Evolutionary conservation across 2,113 vertebrate species (phyloP), one percentile per base, ranked within the genome.

Genomic region (Paramisgurnus dabryanus): DNA sequence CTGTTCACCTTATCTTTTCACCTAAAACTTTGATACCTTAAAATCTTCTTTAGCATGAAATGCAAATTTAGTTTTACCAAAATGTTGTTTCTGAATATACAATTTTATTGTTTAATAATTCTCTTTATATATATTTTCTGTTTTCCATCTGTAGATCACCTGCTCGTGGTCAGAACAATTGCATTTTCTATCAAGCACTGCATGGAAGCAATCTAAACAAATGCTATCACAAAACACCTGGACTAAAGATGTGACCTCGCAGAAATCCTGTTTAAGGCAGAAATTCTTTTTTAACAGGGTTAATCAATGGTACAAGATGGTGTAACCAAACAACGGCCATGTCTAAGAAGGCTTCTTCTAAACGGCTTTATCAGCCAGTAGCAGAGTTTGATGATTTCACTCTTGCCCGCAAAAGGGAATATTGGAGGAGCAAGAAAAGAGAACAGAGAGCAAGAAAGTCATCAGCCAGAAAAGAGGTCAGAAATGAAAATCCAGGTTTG

Each of bases 391-490:
- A 94, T 13, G 88, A 93, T 7, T 88, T 84, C 82, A 90, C 90
- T 0, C 88, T 93, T 0, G 90, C 89, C n/a, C 89, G 89, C 45
- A 94, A 93, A 83, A 90, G 93, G 77, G 91, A 93, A 75, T 94
- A 94, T 83, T 94, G 93, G 92, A 90, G 91, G 71, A 93, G 79
- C 65, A 93, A 93, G 87, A 94, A 94, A 72, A 88, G 93, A 47
- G 91, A 93, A 85, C 93, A 94, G 83, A 89, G 93, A 80, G 93
- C 93, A 43, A 89, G 87, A 34, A 81, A 91, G 70, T 85, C 91
- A 0, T 86, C 86, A 80, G 82, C 69, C 17, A 90, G 86, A 68
- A 53, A 69, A 17, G 89, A 45, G 64, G 65, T 70, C 1, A 63
- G 40, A 18, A 66, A 76, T 40, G 1, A 76, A 73, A 76, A 76